These are phyloP conservation scores for Glossophaga mutica DNA, from an alignment of 2,797 vertebrate genomes.

Conservation along the genomic window DNA sequence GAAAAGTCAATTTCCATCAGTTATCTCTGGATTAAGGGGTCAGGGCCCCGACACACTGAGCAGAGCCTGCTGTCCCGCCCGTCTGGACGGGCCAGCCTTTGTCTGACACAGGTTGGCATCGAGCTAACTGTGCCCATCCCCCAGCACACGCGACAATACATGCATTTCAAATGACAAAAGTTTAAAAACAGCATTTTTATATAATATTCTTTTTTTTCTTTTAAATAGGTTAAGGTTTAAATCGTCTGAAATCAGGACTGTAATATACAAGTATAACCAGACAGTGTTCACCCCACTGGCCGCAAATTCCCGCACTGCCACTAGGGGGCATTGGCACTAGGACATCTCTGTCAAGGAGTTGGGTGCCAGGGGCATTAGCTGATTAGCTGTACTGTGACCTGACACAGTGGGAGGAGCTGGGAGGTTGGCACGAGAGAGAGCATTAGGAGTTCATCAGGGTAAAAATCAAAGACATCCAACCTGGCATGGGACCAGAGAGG, in stretches of 20 bases:
- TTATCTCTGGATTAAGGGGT: constrained; percentile 89
- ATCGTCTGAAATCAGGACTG: constrained; percentile 88
- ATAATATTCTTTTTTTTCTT: constrained; percentile 79
- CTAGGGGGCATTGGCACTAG: constrained; percentile 88
- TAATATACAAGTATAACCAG: constrained; percentile 86
- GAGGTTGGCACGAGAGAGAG: constrained; percentile 57
- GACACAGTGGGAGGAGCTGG: constrained; percentile 70
- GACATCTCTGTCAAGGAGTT: neutral
- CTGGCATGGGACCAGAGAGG: neutral
- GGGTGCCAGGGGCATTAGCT: neutral
- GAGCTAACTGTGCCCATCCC: constrained; percentile 64
- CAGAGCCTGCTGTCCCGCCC: constrained; percentile 9
- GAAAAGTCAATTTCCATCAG: constrained; percentile 93
- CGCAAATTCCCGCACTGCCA: constrained; percentile 89
- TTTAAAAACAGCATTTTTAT: constrained; percentile 85
- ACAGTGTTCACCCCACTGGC: constrained; percentile 90
- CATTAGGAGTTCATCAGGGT: neutral
- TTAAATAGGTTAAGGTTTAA: constrained; percentile 85
- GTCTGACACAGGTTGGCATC: constrained; percentile 56
- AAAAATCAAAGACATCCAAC: neutral
- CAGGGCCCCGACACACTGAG: constrained; percentile 81
- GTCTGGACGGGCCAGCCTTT: constrained; percentile 65
- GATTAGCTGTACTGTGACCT: neutral
- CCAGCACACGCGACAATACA: constrained; percentile 83
- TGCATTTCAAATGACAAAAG: constrained; percentile 90